Conservation (phyloP, 2,797 vertebrate species). For the Danio aesculapii region DNA sequence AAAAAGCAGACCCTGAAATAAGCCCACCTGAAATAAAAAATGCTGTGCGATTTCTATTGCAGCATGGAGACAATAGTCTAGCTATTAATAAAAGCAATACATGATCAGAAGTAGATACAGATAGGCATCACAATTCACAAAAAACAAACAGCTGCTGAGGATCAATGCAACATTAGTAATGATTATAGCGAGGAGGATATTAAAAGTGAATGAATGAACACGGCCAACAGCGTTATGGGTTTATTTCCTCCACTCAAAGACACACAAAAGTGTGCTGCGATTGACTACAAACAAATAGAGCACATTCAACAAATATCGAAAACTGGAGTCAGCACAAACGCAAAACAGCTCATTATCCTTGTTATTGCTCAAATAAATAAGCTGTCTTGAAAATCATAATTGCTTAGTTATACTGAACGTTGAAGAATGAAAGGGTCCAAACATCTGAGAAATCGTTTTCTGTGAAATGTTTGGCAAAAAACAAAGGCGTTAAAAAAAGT, state of each 20-base stretch:
- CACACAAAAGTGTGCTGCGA: conserved; percentile 15
- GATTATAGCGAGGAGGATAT: conserved; percentile 7
- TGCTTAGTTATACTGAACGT: neutral
- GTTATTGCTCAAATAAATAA: neutral
- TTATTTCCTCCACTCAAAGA: conserved; percentile 29
- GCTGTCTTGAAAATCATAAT: conserved; percentile 1
- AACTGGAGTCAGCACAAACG: conserved; percentile 1
- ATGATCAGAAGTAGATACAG: conserved; percentile 7
- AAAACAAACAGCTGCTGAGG: neutral
- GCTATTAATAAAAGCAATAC: neutral
- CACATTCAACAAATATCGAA: conserved; percentile 6
- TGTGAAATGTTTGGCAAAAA: neutral
- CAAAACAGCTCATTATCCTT: neutral
- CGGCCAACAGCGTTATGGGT: neutral
- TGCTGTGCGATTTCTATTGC: conserved; percentile 91
- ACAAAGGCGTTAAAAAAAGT: neutral
- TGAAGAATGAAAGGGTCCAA: neutral
- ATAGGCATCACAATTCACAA: neutral
- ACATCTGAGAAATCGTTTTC: neutral
- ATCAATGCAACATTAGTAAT: neutral
- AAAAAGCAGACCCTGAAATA: conserved; percentile 63
- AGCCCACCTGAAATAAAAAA: conserved; percentile 83
- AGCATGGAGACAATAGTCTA: conserved; percentile 89
- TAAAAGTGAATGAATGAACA: neutral
- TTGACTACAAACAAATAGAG: conserved; percentile 29